Evolutionary conservation across 2,888 invertebrate species (phyloP).

Genomic region (Pegoplata infirma): DNA sequence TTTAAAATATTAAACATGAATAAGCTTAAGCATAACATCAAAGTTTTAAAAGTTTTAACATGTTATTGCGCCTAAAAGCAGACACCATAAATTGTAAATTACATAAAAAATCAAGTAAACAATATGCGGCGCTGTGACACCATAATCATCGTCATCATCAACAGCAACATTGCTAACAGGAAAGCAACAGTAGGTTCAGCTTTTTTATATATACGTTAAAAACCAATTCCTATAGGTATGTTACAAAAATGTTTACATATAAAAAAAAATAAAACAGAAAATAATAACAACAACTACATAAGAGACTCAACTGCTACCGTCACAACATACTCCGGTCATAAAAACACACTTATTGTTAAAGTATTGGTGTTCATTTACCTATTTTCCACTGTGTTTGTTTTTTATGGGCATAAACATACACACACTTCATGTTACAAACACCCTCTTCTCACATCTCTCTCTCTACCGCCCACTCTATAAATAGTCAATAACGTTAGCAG

Average conservation of each 20-base stretch:
- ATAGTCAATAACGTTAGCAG: background rate
- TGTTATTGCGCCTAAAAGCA: conserved; percentile 45
- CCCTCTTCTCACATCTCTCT: background rate
- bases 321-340: conserved; percentile 17
- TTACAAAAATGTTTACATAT: background rate
- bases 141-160: background rate
- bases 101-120: conserved; percentile 34
- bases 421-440: too few species aligned
- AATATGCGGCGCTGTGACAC: conserved; percentile 32
- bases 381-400: conserved; percentile 59
- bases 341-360: conserved; percentile 7
- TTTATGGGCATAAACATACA: conserved; percentile 48
- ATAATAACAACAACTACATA: conserved; percentile 2
- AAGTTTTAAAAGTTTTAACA: background rate
- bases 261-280: too few species aligned
- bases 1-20: background rate
- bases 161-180: conserved; percentile 43
- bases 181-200: conserved; percentile 19
- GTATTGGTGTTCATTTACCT: conserved; percentile 53
- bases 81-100: conserved; percentile 30
- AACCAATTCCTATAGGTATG: background rate
- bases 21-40: background rate
- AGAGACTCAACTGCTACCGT: conserved; percentile 1
- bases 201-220: background rate
- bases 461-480: background rate